Conservation (phyloP, 2,888 invertebrate species). For the Tromatobia lineatoria region DNA sequence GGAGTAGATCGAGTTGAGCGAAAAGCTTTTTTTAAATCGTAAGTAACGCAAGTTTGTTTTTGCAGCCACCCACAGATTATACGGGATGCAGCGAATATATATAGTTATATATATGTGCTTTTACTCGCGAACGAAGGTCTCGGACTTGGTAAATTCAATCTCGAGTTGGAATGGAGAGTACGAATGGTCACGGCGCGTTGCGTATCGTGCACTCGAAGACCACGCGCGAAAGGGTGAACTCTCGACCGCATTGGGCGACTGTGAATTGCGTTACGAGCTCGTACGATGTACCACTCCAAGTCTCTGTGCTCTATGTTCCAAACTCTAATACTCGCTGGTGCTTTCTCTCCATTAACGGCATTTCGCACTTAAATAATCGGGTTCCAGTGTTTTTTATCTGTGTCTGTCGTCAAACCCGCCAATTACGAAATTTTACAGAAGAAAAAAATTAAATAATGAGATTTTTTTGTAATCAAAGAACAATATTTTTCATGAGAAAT, state of each 20-base stretch:
- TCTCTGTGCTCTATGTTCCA: neutral
- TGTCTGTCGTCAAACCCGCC: neutral
- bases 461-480: no score
- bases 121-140: slow-evolving; percentile 37
- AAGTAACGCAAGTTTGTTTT: slow-evolving; percentile 28
- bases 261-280: slow-evolving; percentile 39
- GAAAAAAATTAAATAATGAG: no score
- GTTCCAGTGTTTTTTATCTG: neutral
- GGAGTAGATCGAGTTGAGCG: slow-evolving; percentile 34
- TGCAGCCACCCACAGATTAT: slow-evolving; percentile 28
- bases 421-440: neutral
- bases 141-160: slow-evolving; percentile 42
- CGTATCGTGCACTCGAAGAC: neutral
- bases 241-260: slow-evolving; percentile 46
- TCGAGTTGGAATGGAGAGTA: neutral
- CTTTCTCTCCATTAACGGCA: slow-evolving; percentile 56
- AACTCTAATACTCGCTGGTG: slow-evolving; percentile 15
- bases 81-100: neutral
- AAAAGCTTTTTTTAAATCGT: slow-evolving; percentile 15
- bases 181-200: neutral
- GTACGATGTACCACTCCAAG: neutral
- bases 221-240: slow-evolving; percentile 35
- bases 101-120: neutral
- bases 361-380: slow-evolving; percentile 30
- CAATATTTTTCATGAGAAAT: neutral